These are phyloP conservation scores for Mungos mungo DNA, from an alignment of 2,113 vertebrate genomes.

Conservation along the genomic window DNA sequence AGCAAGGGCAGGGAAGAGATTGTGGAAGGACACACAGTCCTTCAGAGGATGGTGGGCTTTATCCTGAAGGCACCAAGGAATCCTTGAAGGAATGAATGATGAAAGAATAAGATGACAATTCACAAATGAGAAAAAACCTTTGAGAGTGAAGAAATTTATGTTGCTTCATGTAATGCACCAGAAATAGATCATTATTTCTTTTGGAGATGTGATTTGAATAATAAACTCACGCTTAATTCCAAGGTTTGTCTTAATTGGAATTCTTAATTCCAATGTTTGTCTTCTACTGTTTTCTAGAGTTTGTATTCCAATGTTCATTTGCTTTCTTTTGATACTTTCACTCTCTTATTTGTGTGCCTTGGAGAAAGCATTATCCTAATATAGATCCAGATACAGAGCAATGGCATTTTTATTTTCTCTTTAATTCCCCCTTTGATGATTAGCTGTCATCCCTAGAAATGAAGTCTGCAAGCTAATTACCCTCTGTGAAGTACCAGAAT, in stretches of 20 bases:
- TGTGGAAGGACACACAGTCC: not conserved
- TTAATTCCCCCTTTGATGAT: conserved; percentile 13
- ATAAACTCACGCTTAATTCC: not conserved
- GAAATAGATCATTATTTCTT: not conserved
- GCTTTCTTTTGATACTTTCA: not conserved
- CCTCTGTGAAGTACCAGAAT: not conserved
- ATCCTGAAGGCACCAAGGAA: not conserved
- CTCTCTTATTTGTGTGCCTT: not conserved
- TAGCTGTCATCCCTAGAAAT: not conserved
- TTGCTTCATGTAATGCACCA: conserved; percentile 25
- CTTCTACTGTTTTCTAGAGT: not conserved
- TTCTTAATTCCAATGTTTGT: not conserved
- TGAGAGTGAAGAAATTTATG: conserved; percentile 1
- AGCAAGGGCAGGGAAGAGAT: not conserved
- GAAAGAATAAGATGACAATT: conserved; percentile 39
- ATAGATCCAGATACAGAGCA: not conserved
- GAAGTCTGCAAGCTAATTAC: not conserved
- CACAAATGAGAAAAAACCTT: not conserved
- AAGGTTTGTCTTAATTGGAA: not conserved
- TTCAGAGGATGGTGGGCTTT: not conserved
- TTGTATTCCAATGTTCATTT: not conserved
- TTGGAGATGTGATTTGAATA: not conserved
- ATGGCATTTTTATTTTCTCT: conserved; percentile 58
- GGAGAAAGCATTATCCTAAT: not conserved
- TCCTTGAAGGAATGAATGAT: not conserved